Evolutionary conservation across 1,140 invertebrate genomes (phyloP).

Genomic region (Drosophila auraria): DNA sequence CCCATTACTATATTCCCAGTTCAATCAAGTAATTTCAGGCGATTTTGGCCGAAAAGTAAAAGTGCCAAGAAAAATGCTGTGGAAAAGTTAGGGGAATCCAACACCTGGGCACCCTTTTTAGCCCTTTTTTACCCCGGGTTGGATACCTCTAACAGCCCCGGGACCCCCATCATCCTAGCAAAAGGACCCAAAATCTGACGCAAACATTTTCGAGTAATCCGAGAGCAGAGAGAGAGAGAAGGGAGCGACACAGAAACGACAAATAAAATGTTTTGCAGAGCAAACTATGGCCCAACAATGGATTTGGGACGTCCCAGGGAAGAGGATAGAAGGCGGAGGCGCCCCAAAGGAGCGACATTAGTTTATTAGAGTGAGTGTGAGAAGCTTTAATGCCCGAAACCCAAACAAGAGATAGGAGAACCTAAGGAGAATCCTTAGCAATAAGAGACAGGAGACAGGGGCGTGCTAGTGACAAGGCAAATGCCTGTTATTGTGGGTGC

Average conservation of each 20-base stretch:
- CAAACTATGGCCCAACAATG: constrained; percentile 55
- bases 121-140: constrained; percentile 5
- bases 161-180: constrained; percentile 13
- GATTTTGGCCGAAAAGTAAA: constrained; percentile 9
- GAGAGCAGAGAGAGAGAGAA: constrained; percentile 12
- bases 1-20: constrained; percentile 42
- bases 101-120: constrained; percentile 43
- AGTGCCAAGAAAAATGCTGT: constrained; percentile 33
- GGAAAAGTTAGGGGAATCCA: constrained; percentile 29
- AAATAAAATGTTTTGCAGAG: constrained; percentile 54
- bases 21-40: constrained; percentile 49
- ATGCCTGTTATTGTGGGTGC: constrained; percentile 57
- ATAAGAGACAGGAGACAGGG: constrained; percentile 1
- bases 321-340: constrained; percentile 11
- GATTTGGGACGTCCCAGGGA: constrained; percentile 33
- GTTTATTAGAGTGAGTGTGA: constrained; percentile 70
- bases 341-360: constrained; percentile 70
- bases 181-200: constrained; percentile 43
- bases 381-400: constrained; percentile 47
- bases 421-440: constrained; percentile 6
- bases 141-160: constrained; percentile 2
- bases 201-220: constrained; percentile 56
- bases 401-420: constrained; percentile 33
- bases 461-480: constrained; percentile 22
- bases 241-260: constrained; percentile 24